Evolutionary conservation across 2,113 vertebrate species (phyloP).

Genomic region (Nothoprocta perdicaria): DNA sequence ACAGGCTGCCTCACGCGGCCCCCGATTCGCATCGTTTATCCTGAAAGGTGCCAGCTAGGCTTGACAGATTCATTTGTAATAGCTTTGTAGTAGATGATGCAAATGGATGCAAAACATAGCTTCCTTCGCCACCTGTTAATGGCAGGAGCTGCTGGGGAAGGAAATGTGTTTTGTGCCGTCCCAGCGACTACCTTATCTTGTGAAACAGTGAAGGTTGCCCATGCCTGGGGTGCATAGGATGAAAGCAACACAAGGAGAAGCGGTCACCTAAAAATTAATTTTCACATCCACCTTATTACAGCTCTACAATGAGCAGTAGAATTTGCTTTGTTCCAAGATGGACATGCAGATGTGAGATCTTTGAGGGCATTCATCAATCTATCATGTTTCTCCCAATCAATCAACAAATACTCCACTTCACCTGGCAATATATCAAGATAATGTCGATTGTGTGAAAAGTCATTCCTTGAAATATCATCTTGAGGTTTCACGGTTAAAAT

Average conservation of each 20-base stretch:
- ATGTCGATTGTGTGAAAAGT: neutral
- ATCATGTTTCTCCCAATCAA: neutral
- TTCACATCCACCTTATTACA: neutral
- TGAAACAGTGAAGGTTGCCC: neutral
- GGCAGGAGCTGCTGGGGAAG: neutral
- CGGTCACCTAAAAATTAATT: neutral
- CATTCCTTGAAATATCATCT: neutral
- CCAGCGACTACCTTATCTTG: neutral
- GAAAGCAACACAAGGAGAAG: neutral
- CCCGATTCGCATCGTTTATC: conserved; percentile 17
- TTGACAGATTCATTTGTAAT: conserved; percentile 53
- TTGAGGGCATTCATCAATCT: neutral
- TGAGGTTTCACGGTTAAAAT: neutral
- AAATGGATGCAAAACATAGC: conserved; percentile 49
- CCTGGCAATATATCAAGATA: neutral
- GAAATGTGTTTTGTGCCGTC: neutral
- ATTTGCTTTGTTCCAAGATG: neutral
- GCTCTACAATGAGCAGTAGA: neutral
- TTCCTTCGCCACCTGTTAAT: conserved; percentile 38
- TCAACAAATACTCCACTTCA: neutral
- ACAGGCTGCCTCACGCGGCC: neutral
- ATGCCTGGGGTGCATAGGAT: neutral
- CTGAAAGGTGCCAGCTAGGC: conserved; percentile 42
- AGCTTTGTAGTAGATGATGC: conserved; percentile 50
- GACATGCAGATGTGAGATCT: neutral